These are phyloP conservation scores for Cephus cinctus DNA, from an alignment of 1,140 invertebrate species.

Conservation along the genomic window DNA sequence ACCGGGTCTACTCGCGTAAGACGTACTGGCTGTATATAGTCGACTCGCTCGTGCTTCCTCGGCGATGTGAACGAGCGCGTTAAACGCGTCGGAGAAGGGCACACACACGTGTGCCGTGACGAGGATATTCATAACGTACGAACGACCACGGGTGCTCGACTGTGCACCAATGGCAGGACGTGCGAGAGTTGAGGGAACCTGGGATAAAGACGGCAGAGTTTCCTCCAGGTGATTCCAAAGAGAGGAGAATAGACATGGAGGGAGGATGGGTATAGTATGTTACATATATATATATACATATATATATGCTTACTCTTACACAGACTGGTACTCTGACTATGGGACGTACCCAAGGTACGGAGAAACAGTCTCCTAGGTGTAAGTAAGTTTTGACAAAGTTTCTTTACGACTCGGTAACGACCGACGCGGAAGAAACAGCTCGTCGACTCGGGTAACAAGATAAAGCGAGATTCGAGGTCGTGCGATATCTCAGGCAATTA, in stretches of 20 bases:
- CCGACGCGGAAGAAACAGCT: background rate
- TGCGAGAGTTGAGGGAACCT: no score
- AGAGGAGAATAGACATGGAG: background rate
- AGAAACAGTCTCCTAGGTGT: no score
- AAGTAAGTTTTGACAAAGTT: background rate
- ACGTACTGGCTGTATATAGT: no score
- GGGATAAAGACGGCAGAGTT: conserved; percentile 16
- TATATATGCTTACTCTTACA: no score
- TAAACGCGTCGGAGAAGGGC: conserved; percentile 32
- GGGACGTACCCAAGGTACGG: no score
- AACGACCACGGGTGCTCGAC: conserved; percentile 33
- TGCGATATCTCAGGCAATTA: background rate
- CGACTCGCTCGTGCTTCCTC: no score
- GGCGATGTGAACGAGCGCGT: conserved; percentile 29
- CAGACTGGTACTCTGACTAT: no score
- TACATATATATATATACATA: no score
- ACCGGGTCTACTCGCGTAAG: no score
- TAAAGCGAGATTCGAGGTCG: background rate
- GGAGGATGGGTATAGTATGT: background rate
- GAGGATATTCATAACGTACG: conserved; percentile 39
- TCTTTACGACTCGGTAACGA: background rate
- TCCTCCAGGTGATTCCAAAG: conserved; percentile 9
- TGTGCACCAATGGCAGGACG: conserved; percentile 30
- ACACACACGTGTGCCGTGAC: conserved; percentile 29
- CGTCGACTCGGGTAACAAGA: background rate